Conservation (phyloP, 2,113 vertebrate genomes). For the Mesocricetus auratus region DNA sequence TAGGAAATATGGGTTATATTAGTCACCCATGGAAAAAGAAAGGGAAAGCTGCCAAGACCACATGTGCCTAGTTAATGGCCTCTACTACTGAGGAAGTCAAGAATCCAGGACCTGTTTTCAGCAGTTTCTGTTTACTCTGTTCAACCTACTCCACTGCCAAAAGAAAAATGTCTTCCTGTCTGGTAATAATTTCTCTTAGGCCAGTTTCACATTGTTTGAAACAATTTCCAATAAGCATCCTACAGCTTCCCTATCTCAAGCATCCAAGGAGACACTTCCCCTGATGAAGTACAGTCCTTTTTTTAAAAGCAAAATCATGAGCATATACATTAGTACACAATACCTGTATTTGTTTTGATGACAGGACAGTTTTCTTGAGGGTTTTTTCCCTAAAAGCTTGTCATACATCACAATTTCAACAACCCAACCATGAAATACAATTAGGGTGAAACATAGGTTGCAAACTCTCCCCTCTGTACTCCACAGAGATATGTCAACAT, state of each 20-base stretch:
- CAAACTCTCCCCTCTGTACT: neutral
- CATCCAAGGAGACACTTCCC: neutral
- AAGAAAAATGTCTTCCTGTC: neutral
- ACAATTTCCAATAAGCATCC: conserved; percentile 26
- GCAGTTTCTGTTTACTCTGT: neutral
- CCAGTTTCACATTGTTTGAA: conserved; percentile 26
- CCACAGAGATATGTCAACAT: neutral
- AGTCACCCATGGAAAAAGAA: neutral
- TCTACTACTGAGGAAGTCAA: neutral
- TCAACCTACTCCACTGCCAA: neutral
- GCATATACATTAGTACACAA: neutral
- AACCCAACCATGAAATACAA: neutral
- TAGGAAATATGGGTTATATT: neutral
- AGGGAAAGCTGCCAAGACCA: neutral
- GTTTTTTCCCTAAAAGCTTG: neutral
- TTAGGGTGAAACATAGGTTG: neutral
- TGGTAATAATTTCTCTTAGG: neutral
- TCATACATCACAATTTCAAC: neutral
- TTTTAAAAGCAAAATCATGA: conserved; percentile 38
- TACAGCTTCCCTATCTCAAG: neutral
- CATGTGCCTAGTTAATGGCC: neutral
- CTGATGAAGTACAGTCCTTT: neutral
- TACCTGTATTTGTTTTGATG: neutral
- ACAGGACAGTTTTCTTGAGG: neutral
- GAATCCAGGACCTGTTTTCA: neutral